Conservation (phyloP, 2,113 vertebrate species). For the Ahaetulla prasina region DNA sequence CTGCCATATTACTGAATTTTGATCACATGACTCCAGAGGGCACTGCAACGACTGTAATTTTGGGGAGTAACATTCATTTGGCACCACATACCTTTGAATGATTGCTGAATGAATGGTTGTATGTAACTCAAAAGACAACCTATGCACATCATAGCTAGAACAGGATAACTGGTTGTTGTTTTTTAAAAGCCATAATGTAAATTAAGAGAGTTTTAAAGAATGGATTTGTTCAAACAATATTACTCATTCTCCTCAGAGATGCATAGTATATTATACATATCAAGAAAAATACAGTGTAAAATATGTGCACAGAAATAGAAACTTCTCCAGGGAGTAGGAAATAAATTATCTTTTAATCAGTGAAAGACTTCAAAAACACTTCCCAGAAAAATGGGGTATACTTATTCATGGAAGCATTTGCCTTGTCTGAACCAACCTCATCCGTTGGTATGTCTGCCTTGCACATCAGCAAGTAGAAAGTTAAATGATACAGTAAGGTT, state of each 20-base stretch:
- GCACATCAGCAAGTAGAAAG: not conserved
- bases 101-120: not conserved
- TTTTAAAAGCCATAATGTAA: not conserved
- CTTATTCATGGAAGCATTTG: not conserved
- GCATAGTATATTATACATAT: not conserved
- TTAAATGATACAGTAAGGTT: not conserved
- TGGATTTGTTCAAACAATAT: not conserved
- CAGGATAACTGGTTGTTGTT: not conserved
- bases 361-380: not conserved
- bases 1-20: not conserved
- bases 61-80: not conserved
- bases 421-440: not conserved
- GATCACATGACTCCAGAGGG: not conserved
- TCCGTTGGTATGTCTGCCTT: not conserved
- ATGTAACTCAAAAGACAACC: not conserved
- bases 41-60: not conserved
- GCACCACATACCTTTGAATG: not conserved
- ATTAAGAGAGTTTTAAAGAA: not conserved
- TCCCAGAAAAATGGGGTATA: not conserved
- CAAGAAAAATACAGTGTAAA: not conserved
- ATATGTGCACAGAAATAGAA: not conserved
- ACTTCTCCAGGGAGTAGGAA: not conserved
- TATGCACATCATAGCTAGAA: not conserved
- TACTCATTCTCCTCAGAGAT: not conserved
- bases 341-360: not conserved